These are phyloP conservation scores for Melipona quadrifasciata DNA, from an alignment of 1,140 invertebrate genomes.

Conservation along the genomic window DNA sequence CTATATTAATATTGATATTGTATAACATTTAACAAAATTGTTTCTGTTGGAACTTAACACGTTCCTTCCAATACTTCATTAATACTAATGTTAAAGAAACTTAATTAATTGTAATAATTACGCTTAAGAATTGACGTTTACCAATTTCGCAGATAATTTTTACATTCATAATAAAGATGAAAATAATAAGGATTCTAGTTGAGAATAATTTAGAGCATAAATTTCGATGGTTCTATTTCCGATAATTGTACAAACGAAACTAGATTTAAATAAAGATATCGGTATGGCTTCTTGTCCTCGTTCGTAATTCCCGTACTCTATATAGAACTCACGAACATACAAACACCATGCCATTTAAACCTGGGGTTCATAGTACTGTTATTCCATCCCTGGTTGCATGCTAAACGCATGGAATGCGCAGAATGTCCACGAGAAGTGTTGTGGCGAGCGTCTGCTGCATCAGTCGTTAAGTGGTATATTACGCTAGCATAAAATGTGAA, in stretches of 20 bases:
- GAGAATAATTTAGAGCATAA: not conserved
- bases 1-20: not conserved
- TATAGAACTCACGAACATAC: not conserved
- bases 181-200: not conserved
- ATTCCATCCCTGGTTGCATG: slow-evolving; percentile 23
- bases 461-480: slow-evolving; percentile 50
- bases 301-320: slow-evolving; percentile 33
- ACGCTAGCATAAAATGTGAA: not conserved
- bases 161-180: not conserved
- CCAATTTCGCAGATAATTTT: not conserved
- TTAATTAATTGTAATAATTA: not conserved
- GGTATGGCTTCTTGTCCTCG: slow-evolving; percentile 45
- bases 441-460: slow-evolving; percentile 60
- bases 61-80: too few relatives aligned
- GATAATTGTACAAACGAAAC: not conserved
- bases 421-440: slow-evolving; percentile 44
- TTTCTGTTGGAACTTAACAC: not conserved
- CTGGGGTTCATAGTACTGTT: slow-evolving; percentile 5
- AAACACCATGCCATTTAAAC: not conserved
- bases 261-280: slow-evolving; percentile 41
- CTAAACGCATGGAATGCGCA: slow-evolving; percentile 35
- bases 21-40: not conserved
- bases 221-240: slow-evolving; percentile 31
- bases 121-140: not conserved
- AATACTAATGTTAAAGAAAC: not conserved